Evolutionary conservation across 2,888 invertebrate species (phyloP).

Genomic region (Leucophenga montana): DNA sequence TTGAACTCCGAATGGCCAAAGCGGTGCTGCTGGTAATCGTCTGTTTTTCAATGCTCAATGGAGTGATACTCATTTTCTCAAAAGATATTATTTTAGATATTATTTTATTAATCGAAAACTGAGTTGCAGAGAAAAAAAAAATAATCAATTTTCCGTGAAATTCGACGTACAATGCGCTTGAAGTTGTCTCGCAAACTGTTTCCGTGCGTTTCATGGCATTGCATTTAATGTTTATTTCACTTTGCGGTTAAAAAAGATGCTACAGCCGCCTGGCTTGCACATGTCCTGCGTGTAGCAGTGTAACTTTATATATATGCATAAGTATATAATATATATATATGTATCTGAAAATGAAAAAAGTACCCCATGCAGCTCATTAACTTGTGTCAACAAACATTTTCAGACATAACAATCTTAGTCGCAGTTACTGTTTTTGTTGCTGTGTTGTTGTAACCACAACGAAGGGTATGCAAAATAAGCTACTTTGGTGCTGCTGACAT

Average conservation of each 20-base stretch:
- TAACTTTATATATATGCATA: no score
- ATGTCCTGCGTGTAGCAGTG: no score
- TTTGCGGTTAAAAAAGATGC: neutral
- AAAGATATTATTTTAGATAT: no score
- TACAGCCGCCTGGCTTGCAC: neutral
- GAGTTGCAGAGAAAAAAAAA: no score
- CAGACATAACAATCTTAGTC: neutral
- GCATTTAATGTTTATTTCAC: no score
- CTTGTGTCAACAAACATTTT: slow-evolving; percentile 60
- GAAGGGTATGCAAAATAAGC: no score
- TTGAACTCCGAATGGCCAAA: slow-evolving; percentile 69
- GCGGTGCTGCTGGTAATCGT: slow-evolving; percentile 56
- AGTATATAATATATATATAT: no score
- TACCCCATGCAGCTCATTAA: slow-evolving; percentile 57
- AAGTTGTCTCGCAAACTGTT: neutral
- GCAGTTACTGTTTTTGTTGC: no score
- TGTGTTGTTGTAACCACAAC: no score
- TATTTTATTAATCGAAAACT: no score
- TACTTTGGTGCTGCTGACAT: no score
- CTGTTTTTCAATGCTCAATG: slow-evolving; percentile 12
- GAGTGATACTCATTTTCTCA: neutral
- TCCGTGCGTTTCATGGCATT: neutral
- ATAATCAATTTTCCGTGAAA: slow-evolving; percentile 8
- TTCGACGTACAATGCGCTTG: slow-evolving; percentile 39
- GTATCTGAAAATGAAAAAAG: slow-evolving; percentile 58